A percentile compares a stretch with the other conserved stretches of the same genome.
Evolutionary conservation across 2,797 vertebrate genomes (phyloP).

Genomic region (Podarcis lilfordi): DNA sequence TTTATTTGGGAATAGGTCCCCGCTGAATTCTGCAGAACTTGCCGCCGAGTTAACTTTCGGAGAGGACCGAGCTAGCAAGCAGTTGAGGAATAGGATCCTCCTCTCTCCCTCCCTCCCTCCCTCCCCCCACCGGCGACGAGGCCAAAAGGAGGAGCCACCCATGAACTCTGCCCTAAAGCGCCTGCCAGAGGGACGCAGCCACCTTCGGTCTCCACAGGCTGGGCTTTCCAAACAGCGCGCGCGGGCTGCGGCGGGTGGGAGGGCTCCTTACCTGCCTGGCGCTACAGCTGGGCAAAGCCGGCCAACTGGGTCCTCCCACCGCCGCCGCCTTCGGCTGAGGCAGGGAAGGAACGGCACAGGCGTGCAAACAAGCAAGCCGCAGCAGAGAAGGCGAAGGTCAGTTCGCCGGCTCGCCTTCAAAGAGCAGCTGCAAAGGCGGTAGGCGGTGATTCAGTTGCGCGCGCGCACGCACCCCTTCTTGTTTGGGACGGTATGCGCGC

Average conservation of each 20-base stretch:
- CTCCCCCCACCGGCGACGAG: neutral
- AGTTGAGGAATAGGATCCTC: neutral
- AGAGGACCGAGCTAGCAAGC: no score
- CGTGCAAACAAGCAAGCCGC: neutral
- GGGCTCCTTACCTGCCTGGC: neutral
- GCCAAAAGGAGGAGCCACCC: neutral
- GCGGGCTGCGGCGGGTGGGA: neutral
- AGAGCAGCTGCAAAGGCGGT: fast-evolving
- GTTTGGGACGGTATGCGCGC: no score
- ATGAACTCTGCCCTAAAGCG: neutral
- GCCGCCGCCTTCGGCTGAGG: neutral
- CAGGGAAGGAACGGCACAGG: neutral
- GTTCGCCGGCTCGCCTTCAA: neutral
- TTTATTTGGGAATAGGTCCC: neutral
- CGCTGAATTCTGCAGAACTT: neutral
- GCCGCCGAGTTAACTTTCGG: neutral
- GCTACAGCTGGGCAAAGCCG: neutral
- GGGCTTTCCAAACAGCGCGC: no score
- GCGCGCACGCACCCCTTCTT: neutral
- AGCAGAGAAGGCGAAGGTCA: neutral
- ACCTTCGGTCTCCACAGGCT: no score
- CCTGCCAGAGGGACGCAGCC: neutral
- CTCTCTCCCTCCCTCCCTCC: neutral
- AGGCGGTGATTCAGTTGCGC: neutral
- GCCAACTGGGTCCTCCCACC: neutral